These are phyloP conservation scores for Acanthosepion esculentum DNA, from an alignment of 2,888 invertebrate species.

Conservation along the genomic window DNA sequence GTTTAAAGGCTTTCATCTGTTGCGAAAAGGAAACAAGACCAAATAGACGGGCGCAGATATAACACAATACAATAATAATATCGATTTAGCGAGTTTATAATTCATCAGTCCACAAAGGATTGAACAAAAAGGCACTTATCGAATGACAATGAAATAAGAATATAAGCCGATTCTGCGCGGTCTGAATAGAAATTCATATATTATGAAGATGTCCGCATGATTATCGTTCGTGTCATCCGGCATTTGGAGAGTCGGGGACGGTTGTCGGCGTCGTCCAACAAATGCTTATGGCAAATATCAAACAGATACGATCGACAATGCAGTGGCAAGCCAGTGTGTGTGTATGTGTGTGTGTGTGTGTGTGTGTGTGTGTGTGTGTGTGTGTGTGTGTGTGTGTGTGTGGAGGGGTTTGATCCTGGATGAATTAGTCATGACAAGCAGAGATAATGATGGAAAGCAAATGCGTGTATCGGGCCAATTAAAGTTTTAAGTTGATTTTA, in stretches of 20 bases:
- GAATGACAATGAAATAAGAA: neutral
- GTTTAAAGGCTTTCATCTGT: too few species aligned
- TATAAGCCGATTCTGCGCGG: neutral
- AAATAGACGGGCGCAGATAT: too few species aligned
- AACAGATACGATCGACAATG: too few species aligned
- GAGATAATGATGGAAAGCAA: too few species aligned
- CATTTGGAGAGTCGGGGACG: too few species aligned
- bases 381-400: accelerated
- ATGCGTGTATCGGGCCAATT: too few species aligned
- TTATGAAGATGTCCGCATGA: neutral
- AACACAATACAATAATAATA: neutral
- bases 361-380: accelerated
- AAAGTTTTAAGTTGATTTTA: too few species aligned
- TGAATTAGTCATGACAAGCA: too few species aligned
- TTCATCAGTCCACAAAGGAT: neutral
- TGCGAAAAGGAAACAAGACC: too few species aligned
- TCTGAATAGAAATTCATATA: neutral
- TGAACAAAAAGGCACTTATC: neutral
- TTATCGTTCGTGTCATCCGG: neutral
- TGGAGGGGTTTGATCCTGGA: too few species aligned
- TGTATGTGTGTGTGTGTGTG: accelerated
- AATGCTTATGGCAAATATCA: too few species aligned
- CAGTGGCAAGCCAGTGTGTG: too few species aligned
- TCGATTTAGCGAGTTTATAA: neutral
- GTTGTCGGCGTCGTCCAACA: neutral